Conservation (phyloP, 2,113 vertebrate genomes). For the Scatophagus argus region DNA sequence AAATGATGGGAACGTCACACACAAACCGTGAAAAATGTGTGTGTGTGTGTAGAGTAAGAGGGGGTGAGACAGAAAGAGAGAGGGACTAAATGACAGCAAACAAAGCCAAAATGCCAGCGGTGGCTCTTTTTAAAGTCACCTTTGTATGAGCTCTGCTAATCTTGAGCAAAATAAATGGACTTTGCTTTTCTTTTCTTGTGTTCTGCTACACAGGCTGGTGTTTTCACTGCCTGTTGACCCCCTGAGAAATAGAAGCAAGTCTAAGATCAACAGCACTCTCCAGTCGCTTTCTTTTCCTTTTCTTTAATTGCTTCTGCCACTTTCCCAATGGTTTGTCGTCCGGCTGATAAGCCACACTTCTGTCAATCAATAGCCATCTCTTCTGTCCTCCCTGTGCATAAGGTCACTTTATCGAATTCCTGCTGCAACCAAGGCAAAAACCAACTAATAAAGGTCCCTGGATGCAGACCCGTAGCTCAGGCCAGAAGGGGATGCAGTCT, state of each 20-base stretch:
- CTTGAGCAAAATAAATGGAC: conserved; percentile 37
- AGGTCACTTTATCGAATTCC: conserved; percentile 82
- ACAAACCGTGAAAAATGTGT: conserved; percentile 18
- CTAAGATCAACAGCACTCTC: conserved; percentile 38
- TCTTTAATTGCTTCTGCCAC: conserved; percentile 80
- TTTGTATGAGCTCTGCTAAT: conserved; percentile 28
- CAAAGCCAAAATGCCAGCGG: conserved; percentile 21
- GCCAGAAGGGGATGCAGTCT: conserved; percentile 12
- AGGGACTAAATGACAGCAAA: conserved; percentile 20
- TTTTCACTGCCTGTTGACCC: conserved; percentile 26
- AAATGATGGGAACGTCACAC: conserved; percentile 14
- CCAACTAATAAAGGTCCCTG: conserved; percentile 61
- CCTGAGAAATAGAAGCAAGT: conserved; percentile 47
- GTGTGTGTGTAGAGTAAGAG: neutral
- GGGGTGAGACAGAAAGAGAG: neutral
- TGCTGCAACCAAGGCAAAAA: conserved; percentile 48
- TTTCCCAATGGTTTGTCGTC: conserved; percentile 64
- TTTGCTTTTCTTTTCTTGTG: conserved; percentile 22
- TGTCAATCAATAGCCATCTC: conserved; percentile 79
- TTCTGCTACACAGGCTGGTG: neutral
- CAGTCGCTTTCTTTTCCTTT: conserved; percentile 22
- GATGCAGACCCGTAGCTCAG: conserved; percentile 32
- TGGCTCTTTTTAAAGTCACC: conserved; percentile 26
- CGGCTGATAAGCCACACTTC: conserved; percentile 75
- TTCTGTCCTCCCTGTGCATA: conserved; percentile 70